Conservation (phyloP, 1,140 invertebrate genomes). For the Drosophila tani region DNA sequence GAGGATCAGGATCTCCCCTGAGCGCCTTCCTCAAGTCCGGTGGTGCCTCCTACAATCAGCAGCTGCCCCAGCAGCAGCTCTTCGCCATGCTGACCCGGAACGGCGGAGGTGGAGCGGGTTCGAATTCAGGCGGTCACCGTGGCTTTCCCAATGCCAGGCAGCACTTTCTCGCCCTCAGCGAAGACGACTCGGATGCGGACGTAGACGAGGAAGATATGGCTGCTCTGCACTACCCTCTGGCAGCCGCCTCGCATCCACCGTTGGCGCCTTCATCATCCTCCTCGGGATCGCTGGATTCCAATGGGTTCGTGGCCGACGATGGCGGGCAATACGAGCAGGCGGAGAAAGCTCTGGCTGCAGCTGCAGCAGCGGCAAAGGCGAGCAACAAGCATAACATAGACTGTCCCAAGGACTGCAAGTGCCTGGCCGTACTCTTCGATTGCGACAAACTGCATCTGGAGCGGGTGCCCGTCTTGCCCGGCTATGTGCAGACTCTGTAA, state of each 20-base stretch:
- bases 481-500: slow-evolving; percentile 88
- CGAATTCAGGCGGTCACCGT: slow-evolving; percentile 5
- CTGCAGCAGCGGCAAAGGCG: slow-evolving; percentile 45
- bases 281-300: slow-evolving; percentile 72
- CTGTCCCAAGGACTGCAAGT: slow-evolving; percentile 87
- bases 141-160: slow-evolving; percentile 30
- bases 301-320: slow-evolving; percentile 78
- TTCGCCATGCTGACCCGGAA: slow-evolving; percentile 76
- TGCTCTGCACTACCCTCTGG: slow-evolving; percentile 45
- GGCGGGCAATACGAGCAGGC: slow-evolving; percentile 77
- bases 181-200: slow-evolving; percentile 58
- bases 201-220: slow-evolving; percentile 57
- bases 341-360: slow-evolving; percentile 62
- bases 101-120: slow-evolving; percentile 29
- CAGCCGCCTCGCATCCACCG: slow-evolving; percentile 23
- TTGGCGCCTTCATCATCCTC: slow-evolving; percentile 15
- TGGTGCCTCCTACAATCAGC: slow-evolving; percentile 72
- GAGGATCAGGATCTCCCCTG: slow-evolving; percentile 46
- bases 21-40: slow-evolving; percentile 68
- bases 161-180: slow-evolving; percentile 49
- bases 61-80: slow-evolving; percentile 74
- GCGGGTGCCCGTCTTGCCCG: slow-evolving; percentile 87
- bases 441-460: slow-evolving; percentile 87
- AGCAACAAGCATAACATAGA: slow-evolving; percentile 63
- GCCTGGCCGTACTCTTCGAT: slow-evolving; percentile 87